Evolutionary conservation across 2,888 invertebrate species (phyloP).

Genomic region (Drosophila acutilabella): DNA sequence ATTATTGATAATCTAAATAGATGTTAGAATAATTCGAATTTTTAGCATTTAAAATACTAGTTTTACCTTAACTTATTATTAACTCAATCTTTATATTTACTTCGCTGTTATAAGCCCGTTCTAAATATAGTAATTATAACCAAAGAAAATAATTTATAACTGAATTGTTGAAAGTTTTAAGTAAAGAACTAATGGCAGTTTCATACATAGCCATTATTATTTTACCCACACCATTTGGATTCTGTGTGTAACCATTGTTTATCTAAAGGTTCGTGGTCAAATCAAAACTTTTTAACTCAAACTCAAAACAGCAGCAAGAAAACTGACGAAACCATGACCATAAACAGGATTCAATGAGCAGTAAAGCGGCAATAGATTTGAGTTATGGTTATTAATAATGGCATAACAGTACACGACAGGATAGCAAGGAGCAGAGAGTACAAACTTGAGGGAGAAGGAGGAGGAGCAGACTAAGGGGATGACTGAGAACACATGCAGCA

Average conservation of each 20-base stretch:
- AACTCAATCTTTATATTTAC: no score
- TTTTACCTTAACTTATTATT: no score
- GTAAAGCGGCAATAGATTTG: conserved; percentile 80
- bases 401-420: conserved; percentile 25
- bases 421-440: conserved; percentile 24
- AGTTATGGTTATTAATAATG: conserved; percentile 82
- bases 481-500: conserved; percentile 58
- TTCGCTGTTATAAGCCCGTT: no score
- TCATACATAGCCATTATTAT: neutral
- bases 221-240: neutral
- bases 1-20: no score
- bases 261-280: conserved; percentile 38
- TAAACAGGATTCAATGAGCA: conserved; percentile 76
- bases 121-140: no score
- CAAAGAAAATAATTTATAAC: no score
- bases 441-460: conserved; percentile 7
- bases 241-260: conserved; percentile 21
- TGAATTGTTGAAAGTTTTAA: neutral
- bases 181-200: neutral
- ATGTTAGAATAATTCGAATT: no score
- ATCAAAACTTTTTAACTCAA: conserved; percentile 49
- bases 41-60: no score
- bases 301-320: conserved; percentile 15
- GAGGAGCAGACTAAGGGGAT: neutral
- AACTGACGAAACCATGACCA: conserved; percentile 53